A percentile compares a stretch with the other conserved stretches of the same genome.
phyloP scores from a whole-genome alignment of 2,888 invertebrate species.

The Leptinotarsa peninsularis region DNA sequence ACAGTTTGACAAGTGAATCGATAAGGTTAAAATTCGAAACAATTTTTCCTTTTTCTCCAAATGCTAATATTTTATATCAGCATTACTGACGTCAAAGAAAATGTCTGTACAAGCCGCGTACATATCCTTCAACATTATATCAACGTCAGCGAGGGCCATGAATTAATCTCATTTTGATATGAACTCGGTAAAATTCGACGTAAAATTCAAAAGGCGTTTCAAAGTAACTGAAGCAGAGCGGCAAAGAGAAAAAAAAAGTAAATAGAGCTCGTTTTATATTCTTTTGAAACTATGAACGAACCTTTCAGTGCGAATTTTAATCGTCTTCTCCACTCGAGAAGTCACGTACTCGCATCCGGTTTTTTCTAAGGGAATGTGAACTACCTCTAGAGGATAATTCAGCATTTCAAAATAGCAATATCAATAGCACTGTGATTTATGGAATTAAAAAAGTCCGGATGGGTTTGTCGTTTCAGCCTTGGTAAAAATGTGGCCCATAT shows the following conservation, averaged over 20 bases:
- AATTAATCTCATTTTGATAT: conserved; percentile 27
- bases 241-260: conserved; percentile 19
- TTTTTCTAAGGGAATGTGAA: conserved; percentile 13
- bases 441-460: background rate
- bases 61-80: background rate
- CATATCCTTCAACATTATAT: conserved; percentile 15
- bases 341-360: conserved; percentile 23
- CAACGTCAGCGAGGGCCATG: conserved; percentile 13
- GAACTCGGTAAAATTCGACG: conserved; percentile 22
- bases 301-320: conserved; percentile 24
- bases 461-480: no score
- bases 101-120: background rate
- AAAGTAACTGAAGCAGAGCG: conserved; percentile 16
- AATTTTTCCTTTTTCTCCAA: background rate
- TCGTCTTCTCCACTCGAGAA: conserved; percentile 18
- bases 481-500: no score
- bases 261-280: conserved; percentile 24
- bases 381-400: background rate
- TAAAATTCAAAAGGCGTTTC: conserved; percentile 26
- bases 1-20: no score
- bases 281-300: conserved; percentile 24
- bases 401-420: background rate
- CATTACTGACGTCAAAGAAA: background rate
- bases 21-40: no score
- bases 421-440: background rate